These are phyloP conservation scores for Dioctria rufipes DNA, from an alignment of 2,888 invertebrate species.

Conservation along the genomic window DNA sequence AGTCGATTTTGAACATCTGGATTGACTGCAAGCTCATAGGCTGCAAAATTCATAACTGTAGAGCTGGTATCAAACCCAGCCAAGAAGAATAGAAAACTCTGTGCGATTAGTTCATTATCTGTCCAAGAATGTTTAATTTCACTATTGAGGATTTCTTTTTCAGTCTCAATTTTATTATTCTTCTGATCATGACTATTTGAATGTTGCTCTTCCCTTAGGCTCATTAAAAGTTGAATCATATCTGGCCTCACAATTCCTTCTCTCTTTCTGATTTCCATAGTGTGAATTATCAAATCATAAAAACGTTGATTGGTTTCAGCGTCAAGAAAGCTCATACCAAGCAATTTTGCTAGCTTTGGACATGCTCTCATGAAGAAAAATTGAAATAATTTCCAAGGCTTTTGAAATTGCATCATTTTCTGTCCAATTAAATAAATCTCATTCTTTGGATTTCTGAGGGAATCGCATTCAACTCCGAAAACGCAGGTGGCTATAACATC, in stretches of 20 bases:
- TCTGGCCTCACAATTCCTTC: constrained; percentile 73
- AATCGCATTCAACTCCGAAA: constrained; percentile 73
- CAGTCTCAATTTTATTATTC: not conserved
- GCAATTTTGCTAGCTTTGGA: not conserved
- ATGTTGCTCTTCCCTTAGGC: constrained; percentile 68
- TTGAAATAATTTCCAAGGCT: constrained; percentile 46
- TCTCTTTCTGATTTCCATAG: constrained; percentile 71
- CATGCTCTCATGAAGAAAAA: constrained; percentile 55
- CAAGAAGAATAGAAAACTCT: constrained; percentile 74
- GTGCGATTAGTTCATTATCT: constrained; percentile 75
- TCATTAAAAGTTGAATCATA: constrained; percentile 74
- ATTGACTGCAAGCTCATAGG: constrained; percentile 75
- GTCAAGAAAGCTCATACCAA: not conserved
- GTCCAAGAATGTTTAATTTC: constrained; percentile 66
- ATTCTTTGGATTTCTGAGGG: constrained; percentile 73
- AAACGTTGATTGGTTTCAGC: not conserved
- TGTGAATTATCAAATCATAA: not conserved
- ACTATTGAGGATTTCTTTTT: not conserved
- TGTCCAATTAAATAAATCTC: constrained; percentile 74
- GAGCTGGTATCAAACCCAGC: constrained; percentile 74
- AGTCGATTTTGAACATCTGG: constrained; percentile 75
- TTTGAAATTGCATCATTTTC: constrained; percentile 66
- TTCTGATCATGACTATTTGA: not conserved
- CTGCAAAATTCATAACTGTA: constrained; percentile 72
- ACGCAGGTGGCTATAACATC: constrained; percentile 72